Base-by-base conservation (phyloP, 2,888 invertebrate species). In the Steinernema carpocapsae region DNA sequence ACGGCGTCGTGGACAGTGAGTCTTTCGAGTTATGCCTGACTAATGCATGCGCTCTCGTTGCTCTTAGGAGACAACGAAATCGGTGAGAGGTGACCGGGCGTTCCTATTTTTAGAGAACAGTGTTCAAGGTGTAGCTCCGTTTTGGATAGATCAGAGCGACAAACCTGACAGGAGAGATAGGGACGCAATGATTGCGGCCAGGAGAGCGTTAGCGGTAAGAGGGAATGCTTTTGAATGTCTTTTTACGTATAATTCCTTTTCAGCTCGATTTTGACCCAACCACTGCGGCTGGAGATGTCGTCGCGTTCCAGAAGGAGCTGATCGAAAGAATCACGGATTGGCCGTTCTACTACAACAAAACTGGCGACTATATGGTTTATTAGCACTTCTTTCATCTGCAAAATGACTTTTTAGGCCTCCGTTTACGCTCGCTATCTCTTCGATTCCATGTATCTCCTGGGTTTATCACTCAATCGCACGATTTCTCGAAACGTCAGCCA, bases 81-180 rank as follows among this genome's bases (percentile, higher is more conserved):
- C 26, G 56, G 56, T 56, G 26, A 56, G 56, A 7, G 3, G 26
- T 56, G 56, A 56, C 56, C 22, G 14, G 7, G 56, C 56, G 48
- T 37, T 19, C 43, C 19, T 56, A 10, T 24, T 42, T 73, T 70
- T 19, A 73, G 43, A 26, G 26, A 56, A 10, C 70, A 74, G 70
- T 42, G 75, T 46, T 71, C 48, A 59, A 46, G 75, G 51, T 2
- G 52, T 43, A 37, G 71, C 29, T 4, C 80, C 79, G 2, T 79
- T 80, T 59, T 79, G 76, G 78, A 51, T 78, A 37, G 77, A 79
- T 42, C 52, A 72, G 37, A 59, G 42, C 43, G 46, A 48, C 6
- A 59, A 56, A 3, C 32, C 48, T 6, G 78, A 78, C 24, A 78
- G 78, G 2, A n/a, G 78, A 24, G 77, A 79, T 46, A 59, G 70